These are phyloP conservation scores for Hoplostethus mediterraneus DNA, from an alignment of 2,797 vertebrate species.

Conservation along the genomic window DNA sequence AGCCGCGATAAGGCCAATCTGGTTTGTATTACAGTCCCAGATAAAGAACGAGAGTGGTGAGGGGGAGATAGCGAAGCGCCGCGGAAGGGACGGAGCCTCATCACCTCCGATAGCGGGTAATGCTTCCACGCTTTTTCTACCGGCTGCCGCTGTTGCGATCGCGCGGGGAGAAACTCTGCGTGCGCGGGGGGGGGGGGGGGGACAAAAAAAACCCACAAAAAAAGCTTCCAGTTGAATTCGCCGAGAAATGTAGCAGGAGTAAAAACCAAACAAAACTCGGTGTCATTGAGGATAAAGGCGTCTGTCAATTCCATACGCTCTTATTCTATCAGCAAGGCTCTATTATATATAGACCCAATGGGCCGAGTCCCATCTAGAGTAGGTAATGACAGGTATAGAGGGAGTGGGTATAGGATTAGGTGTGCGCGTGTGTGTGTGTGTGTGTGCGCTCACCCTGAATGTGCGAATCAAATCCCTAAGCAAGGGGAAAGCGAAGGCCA, in stretches of 20 bases:
- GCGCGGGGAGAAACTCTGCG: neutral
- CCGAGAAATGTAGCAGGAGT: neutral
- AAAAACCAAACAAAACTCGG: neutral
- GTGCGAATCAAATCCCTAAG: slow-evolving; percentile 58
- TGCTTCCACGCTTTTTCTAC: neutral
- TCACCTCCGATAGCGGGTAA: neutral
- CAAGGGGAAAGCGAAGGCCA: slow-evolving; percentile 31
- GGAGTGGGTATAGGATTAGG: slow-evolving; percentile 58
- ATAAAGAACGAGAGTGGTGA: slow-evolving; percentile 64
- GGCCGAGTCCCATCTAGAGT: slow-evolving; percentile 62
- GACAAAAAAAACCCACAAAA: slow-evolving; percentile 14
- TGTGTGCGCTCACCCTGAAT: slow-evolving; percentile 21
- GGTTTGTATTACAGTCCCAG: slow-evolving; percentile 75
- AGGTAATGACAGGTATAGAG: slow-evolving; percentile 65
- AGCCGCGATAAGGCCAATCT: slow-evolving; percentile 70
- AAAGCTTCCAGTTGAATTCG: slow-evolving; percentile 7
- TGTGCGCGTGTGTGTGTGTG: slow-evolving; percentile 18
- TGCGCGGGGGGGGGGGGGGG: neutral
- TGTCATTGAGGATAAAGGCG: slow-evolving; percentile 24
- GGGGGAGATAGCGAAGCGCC: slow-evolving; percentile 53
- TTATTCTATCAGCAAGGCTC: slow-evolving; percentile 31
- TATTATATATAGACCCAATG: slow-evolving; percentile 53
- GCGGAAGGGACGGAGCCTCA: slow-evolving; percentile 23
- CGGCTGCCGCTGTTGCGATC: neutral
- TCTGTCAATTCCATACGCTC: slow-evolving; percentile 27